Evolutionary conservation across 2,797 vertebrate species (phyloP).

Genomic region (Cyprinella venusta): DNA sequence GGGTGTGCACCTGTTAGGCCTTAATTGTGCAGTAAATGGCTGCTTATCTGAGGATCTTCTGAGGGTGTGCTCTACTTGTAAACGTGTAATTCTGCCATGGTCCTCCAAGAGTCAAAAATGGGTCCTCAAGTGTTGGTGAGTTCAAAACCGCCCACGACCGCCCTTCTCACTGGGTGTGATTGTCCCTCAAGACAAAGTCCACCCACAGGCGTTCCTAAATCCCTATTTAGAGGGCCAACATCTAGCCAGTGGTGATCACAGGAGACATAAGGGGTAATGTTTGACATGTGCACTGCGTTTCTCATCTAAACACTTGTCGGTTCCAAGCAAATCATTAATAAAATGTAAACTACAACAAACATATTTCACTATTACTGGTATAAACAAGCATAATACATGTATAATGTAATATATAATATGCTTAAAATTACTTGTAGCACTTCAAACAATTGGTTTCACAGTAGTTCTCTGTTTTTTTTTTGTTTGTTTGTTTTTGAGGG

Average conservation of each 20-base stretch:
- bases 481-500: no score
- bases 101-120: conserved; percentile 22
- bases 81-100: conserved; percentile 43
- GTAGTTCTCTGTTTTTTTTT: neutral
- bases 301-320: neutral
- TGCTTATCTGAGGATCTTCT: conserved; percentile 45
- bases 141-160: conserved; percentile 15
- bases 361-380: neutral
- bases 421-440: neutral
- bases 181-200: conserved; percentile 11
- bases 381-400: neutral
- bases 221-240: neutral
- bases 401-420: neutral
- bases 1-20: conserved; percentile 47
- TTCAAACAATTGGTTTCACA: neutral
- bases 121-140: neutral
- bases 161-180: conserved; percentile 24
- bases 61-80: conserved; percentile 40
- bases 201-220: neutral
- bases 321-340: neutral
- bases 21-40: conserved; percentile 52
- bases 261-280: neutral
- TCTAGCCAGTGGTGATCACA: neutral
- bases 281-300: neutral
- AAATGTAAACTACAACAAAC: neutral